Base-by-base conservation (phyloP, 1,140 invertebrate genomes). In the Aphaenogaster ashmeadi region DNA sequence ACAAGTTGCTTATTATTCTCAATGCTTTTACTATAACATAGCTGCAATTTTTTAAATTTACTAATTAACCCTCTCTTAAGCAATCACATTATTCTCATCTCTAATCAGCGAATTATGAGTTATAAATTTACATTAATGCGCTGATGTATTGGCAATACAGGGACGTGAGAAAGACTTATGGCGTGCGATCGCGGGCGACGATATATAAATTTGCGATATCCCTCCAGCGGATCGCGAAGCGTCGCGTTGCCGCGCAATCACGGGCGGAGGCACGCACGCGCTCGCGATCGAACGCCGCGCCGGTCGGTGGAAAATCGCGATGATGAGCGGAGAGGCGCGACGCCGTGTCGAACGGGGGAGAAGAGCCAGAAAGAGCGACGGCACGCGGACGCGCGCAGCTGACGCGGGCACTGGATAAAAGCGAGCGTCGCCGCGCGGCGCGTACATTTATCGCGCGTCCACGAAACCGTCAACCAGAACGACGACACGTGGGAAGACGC, bases 391-490 rank as follows among this genome's bases (percentile, higher is more conserved):
- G 89, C 91, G 88, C 92, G 88, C 90, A 71, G 84, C 85, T 66
- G 52, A 67, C 60, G 80, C 75, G 77, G 86, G 92, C 90, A 86
- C 91, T 91, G 66, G 92, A 95, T 95, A 94, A 94, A 94, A 95
- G 92, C 93, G 89, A 87, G 92, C 91, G 90, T 89, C 89, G 71
- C 88, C 88, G 74, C 38, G 78, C 79, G 88, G 87, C 90, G 86
- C 90, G 91, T 93, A 90, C 94, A 95, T 93, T 95, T 90, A 92
- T 93, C 93, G 91, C 92, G 93, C 92, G 91, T 91, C 94, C 92
- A 87, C 79, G 87, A 88, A 75, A 85, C 89, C 54, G 91, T 92
- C 94, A 92, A 94, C 92, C 90, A 86, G 89, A 36, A 80, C 72
- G 33, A 86, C 91, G 15, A 1, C 50, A 58, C 66, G 79, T 44